A percentile compares a stretch with the other conserved stretches of the same genome.
Evolutionary conservation across 2,888 invertebrate genomes (phyloP).

Genomic region (Labia minor): DNA sequence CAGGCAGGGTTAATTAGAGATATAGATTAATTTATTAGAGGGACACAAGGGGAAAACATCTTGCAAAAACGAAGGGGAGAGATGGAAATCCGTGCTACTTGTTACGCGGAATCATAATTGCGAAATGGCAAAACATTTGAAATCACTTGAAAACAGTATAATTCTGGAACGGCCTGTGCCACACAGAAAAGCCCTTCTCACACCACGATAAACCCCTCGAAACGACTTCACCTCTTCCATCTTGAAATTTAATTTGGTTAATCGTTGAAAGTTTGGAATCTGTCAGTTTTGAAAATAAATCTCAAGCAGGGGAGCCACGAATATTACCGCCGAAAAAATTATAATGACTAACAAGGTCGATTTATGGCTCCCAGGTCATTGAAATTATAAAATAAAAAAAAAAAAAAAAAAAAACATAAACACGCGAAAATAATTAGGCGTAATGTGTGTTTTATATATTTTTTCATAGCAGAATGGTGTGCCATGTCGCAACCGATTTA

Average conservation of each 20-base stretch:
- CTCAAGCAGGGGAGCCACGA: not conserved
- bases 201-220: too few species aligned
- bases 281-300: not conserved
- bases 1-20: not conserved
- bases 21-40: not conserved
- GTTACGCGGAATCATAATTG: conserved; percentile 7
- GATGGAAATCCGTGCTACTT: not conserved
- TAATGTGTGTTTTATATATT: conserved; percentile 5
- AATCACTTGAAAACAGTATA: not conserved
- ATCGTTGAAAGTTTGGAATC: conserved; percentile 7
- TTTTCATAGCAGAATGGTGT: not conserved
- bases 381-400: not conserved
- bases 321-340: not conserved
- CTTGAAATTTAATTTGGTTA: conserved; percentile 13
- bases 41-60: not conserved
- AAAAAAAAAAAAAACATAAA: too few species aligned
- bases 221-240: not conserved
- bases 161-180: not conserved
- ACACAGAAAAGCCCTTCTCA: too few species aligned
- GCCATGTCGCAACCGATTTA: not conserved
- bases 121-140: not conserved
- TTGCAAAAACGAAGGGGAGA: not conserved
- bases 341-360: not conserved
- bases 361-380: not conserved
- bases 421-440: not conserved